phyloP scores from a whole-genome alignment of 2,888 invertebrate species.

The Phaonia tiefii region DNA sequence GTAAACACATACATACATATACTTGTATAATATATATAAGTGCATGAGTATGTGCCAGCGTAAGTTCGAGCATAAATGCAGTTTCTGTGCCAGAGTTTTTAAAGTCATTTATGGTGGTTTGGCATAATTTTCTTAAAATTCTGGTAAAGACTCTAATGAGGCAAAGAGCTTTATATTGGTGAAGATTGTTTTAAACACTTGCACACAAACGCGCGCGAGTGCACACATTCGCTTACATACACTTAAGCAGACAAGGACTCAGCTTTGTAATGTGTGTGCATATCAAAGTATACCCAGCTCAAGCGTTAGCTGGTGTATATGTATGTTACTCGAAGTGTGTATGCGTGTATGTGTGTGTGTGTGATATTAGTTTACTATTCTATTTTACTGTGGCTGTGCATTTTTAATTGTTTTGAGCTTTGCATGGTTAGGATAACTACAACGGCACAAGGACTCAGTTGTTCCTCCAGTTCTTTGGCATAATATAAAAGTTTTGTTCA shows the following conservation, averaged over 20 bases:
- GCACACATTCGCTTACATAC: constrained; percentile 16
- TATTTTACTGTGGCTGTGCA: constrained; percentile 58
- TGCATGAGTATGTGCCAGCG: neutral
- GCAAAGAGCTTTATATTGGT: constrained; percentile 44
- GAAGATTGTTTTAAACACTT: constrained; percentile 26
- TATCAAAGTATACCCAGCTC: too few relatives aligned
- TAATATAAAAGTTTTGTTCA: constrained; percentile 59
- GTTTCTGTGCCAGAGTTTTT: constrained; percentile 22
- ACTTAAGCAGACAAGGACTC: neutral
- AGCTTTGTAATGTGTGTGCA: too few relatives aligned
- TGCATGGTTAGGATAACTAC: constrained; percentile 24
- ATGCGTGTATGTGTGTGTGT: constrained; percentile 5
- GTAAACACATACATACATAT: neutral
- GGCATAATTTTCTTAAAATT: constrained; percentile 62
- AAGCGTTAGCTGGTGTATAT: too few relatives aligned
- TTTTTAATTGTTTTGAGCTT: constrained; percentile 52
- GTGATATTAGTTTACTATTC: constrained; percentile 38
- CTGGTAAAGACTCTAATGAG: constrained; percentile 61
- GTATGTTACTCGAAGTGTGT: neutral
- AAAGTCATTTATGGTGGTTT: constrained; percentile 52
- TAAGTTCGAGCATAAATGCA: neutral
- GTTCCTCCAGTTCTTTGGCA: neutral
- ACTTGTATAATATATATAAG: too few relatives aligned
- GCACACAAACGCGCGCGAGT: too few relatives aligned
- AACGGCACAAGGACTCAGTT: neutral